Conservation (phyloP, 2,113 vertebrate genomes). For the Donacobius atricapilla region DNA sequence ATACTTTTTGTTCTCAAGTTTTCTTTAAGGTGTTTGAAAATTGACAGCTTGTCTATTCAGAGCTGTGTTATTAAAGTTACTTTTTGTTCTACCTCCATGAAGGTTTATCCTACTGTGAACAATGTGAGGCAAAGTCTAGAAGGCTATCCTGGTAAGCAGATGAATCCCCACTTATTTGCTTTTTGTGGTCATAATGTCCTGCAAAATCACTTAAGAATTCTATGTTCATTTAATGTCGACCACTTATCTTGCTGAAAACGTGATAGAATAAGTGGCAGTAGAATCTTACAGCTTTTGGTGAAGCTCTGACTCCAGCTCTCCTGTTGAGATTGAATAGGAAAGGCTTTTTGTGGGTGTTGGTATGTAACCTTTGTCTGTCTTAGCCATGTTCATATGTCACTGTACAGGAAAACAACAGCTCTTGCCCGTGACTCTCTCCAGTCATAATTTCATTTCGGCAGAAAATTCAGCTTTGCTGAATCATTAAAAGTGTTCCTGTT, state of each 20-base stretch:
- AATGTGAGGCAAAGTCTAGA: slow-evolving; percentile 95
- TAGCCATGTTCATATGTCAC: neutral
- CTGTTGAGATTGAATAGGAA: neutral
- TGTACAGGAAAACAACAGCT: neutral
- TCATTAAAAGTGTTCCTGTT: neutral
- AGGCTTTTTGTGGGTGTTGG: neutral
- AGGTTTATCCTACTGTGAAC: slow-evolving; percentile 94
- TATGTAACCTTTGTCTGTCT: neutral
- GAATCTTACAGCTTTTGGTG: neutral
- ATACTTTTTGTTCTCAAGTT: neutral
- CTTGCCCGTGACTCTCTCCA: neutral
- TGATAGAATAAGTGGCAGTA: neutral
- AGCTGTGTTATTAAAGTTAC: neutral
- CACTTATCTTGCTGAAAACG: neutral
- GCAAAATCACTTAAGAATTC: neutral
- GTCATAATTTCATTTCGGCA: neutral
- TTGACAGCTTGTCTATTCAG: neutral
- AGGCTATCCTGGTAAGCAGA: slow-evolving; percentile 89
- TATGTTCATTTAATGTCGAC: neutral
- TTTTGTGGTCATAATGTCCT: neutral
- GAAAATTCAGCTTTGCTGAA: neutral
- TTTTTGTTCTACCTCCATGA: neutral
- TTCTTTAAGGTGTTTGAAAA: neutral
- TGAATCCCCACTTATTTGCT: neutral
- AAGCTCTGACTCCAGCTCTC: neutral